Evolutionary conservation across 1,140 invertebrate species (phyloP).

Genomic region (Aradophagus sp.): DNA sequence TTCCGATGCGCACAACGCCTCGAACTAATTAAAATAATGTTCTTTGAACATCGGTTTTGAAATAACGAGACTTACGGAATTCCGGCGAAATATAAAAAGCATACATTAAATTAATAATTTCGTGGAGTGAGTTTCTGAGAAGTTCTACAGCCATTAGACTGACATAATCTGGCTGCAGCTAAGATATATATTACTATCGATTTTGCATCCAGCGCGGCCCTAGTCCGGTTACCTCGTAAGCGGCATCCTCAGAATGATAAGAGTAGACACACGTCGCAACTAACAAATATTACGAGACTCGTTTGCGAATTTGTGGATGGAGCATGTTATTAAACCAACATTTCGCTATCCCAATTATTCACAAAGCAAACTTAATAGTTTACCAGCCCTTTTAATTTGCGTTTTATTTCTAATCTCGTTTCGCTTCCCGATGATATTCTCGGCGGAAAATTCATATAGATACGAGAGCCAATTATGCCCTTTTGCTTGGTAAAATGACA

Average conservation of each 20-base stretch:
- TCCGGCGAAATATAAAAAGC: conserved; percentile 19
- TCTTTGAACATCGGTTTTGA: too few species aligned
- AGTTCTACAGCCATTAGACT: conserved; percentile 46
- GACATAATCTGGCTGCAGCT: conserved; percentile 50
- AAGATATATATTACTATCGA: conserved; percentile 56
- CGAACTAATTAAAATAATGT: too few species aligned
- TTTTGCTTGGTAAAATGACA: too few species aligned
- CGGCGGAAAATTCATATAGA: too few species aligned
- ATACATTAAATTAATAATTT: conserved; percentile 41
- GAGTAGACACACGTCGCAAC: conserved; percentile 51
- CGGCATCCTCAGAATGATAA: conserved; percentile 58
- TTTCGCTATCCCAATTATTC: conserved; percentile 43
- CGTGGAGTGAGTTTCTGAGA: conserved; percentile 31
- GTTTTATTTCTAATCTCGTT: conserved; percentile 18
- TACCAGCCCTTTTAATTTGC: conserved; percentile 20
- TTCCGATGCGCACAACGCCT: too few species aligned
- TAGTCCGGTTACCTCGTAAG: conserved; percentile 55
- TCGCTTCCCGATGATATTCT: not conserved
- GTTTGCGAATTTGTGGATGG: conserved; percentile 48
- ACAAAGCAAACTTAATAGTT: conserved; percentile 36
- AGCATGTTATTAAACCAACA: conserved; percentile 50
- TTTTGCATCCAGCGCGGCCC: conserved; percentile 54
- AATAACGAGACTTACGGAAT: too few species aligned
- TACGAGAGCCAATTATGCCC: too few species aligned
- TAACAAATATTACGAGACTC: conserved; percentile 55